A percentile compares a stretch with the other conserved stretches of the same genome.
These are phyloP conservation scores for Felis chaus DNA, from an alignment of 2,113 vertebrate species.

Conservation along the genomic window DNA sequence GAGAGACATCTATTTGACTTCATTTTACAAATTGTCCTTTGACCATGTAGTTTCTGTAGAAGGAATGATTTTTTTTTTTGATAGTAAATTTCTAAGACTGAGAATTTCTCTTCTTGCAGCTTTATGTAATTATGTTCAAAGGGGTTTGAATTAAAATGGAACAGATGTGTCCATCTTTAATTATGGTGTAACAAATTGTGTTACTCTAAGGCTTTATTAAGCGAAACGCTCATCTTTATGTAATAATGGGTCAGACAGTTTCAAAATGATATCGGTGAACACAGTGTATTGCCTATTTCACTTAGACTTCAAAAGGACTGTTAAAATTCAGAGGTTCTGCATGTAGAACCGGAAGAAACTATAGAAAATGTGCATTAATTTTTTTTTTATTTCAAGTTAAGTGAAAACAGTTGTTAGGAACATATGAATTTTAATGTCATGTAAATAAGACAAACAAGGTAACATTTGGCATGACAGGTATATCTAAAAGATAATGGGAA, in stretches of 20 bases:
- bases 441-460: constrained; percentile 21
- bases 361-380: not conserved
- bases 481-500: not conserved
- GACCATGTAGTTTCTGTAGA: constrained; percentile 26
- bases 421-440: constrained; percentile 5
- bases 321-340: constrained; percentile 20
- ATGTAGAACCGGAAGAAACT: not conserved
- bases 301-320: constrained; percentile 59
- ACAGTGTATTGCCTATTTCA: constrained; percentile 42
- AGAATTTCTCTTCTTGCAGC: constrained; percentile 74
- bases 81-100: constrained; percentile 59
- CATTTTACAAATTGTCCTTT: constrained; percentile 52
- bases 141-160: constrained; percentile 72
- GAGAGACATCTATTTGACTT: constrained; percentile 51
- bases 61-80: constrained; percentile 59
- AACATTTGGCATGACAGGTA: not conserved
- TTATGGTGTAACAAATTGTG: constrained; percentile 61
- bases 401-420: constrained; percentile 34
- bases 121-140: constrained; percentile 76
- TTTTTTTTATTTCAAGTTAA: constrained; percentile 13
- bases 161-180: constrained; percentile 68
- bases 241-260: constrained; percentile 59
- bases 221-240: constrained; percentile 64
- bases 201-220: constrained; percentile 74
- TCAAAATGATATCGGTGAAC: constrained; percentile 70